phyloP scores from a whole-genome alignment of 2,113 vertebrate genomes.

The Typhlomys cinereus region DNA sequence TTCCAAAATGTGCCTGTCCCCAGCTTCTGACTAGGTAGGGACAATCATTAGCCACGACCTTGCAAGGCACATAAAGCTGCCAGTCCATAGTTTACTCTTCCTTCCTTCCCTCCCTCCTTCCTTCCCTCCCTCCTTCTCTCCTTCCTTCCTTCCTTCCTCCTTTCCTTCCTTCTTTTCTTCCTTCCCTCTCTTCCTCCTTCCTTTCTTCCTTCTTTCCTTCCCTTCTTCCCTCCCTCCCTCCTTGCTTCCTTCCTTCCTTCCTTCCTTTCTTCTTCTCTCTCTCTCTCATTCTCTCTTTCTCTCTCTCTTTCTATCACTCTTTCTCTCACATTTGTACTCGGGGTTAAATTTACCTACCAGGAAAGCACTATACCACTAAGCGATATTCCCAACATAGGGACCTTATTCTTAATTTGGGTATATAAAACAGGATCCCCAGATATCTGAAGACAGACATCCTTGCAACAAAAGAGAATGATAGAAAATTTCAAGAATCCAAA shows the following conservation, averaged over 20 bases:
- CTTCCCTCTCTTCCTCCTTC: neutral
- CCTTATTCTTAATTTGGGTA: neutral
- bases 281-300: no score
- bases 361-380: neutral
- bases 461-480: neutral
- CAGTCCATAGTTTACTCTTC: neutral
- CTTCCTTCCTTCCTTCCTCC: fast-evolving
- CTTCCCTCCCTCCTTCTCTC: no score
- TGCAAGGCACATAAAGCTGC: neutral
- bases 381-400: neutral
- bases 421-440: neutral
- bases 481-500: neutral
- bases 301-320: no score
- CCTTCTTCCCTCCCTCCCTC: no score
- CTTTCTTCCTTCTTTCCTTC: neutral
- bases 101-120: neutral
- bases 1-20: neutral
- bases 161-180: neutral
- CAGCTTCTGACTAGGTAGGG: neutral
- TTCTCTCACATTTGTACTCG: neutral
- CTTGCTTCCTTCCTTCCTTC: no score
- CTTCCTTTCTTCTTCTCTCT: no score
- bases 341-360: neutral
- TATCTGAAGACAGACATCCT: neutral
- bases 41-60: neutral